Conservation (phyloP, 2,113 vertebrate genomes). For the Mus musculus region GRCm39 chr7:36574501-36575000, state of each 20-base stretch:
- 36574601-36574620: rapidly evolving
- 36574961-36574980: neutral
- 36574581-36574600: rapidly evolving
- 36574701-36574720: neutral
- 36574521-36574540: neutral
- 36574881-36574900: neutral
- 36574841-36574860: neutral
- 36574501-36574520: neutral
- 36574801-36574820: too few species aligned
- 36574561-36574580: rapidly evolving
- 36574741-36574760: neutral
- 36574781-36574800: rapidly evolving
- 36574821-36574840: neutral
- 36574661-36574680: neutral
- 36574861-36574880: neutral
- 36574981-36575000: neutral
- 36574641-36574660: rapidly evolving
- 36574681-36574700: neutral
- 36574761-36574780: too few species aligned
- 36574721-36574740: neutral
- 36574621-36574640: rapidly evolving
- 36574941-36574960: too few species aligned
- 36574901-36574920: neutral
- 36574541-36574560: rapidly evolving
- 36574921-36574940: neutral